Evolutionary conservation across 1,140 invertebrate species (phyloP).

Genomic region (Rhagoletis zephyria): DNA sequence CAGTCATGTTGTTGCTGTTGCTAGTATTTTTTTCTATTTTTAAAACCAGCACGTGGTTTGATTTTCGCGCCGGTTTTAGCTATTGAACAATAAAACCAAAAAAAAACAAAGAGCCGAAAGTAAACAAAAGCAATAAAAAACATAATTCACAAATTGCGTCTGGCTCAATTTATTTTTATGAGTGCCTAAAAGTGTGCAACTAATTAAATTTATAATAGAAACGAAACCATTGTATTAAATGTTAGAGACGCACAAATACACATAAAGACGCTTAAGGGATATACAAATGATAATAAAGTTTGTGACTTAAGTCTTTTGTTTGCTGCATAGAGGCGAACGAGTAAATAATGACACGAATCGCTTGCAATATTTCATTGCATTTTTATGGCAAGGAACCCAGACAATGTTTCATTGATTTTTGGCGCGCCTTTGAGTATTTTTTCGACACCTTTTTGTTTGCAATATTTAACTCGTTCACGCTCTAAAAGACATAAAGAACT

Average conservation of each 20-base stretch:
- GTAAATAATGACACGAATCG: background rate
- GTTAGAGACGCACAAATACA: background rate
- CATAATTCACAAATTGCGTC: background rate
- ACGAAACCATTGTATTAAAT: background rate
- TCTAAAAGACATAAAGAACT: slow-evolving; percentile 28
- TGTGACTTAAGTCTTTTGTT: slow-evolving; percentile 33
- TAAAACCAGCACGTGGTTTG: background rate
- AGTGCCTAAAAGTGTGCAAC: slow-evolving; percentile 41
- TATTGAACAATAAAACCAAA: background rate
- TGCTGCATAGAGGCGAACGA: background rate
- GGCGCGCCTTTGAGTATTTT: background rate
- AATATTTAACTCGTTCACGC: slow-evolving; percentile 4
- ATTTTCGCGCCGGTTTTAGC: background rate
- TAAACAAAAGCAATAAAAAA: background rate
- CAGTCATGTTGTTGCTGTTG: background rate
- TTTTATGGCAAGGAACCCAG: background rate
- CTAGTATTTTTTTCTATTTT: background rate
- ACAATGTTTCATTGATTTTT: background rate
- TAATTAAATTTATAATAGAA: background rate
- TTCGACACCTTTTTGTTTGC: background rate
- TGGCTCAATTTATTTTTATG: background rate
- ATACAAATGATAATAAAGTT: background rate
- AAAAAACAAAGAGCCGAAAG: background rate
- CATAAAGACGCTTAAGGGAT: background rate
- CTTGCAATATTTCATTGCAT: background rate